Evolutionary conservation across 1,140 invertebrate species (phyloP).

Genomic region (Batillaria attramentaria): DNA sequence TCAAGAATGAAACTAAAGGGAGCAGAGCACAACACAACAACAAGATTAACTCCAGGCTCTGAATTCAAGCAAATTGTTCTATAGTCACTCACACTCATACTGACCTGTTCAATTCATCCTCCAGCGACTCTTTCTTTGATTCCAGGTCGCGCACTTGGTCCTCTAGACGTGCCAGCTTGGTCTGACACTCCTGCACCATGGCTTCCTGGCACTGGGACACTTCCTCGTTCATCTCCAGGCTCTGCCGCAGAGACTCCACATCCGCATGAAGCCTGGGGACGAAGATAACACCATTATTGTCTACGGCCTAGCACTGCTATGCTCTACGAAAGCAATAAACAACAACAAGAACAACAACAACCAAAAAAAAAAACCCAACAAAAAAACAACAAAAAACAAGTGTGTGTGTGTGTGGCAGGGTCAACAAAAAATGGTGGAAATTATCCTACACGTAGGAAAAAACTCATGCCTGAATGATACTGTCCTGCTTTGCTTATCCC

Average conservation of each 20-base stretch:
- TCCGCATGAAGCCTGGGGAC: not conserved
- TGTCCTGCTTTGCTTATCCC: too few relatives aligned
- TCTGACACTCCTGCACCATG: not conserved
- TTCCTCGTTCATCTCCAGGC: not conserved
- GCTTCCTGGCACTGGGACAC: not conserved
- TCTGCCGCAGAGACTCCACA: not conserved
- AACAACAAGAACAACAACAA: too few relatives aligned
- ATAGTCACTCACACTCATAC: constrained; percentile 1
- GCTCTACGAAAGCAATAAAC: too few relatives aligned
- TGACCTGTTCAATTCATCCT: constrained; percentile 34
- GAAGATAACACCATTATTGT: not conserved
- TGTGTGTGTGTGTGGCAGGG: too few relatives aligned
- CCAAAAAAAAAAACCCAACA: too few relatives aligned
- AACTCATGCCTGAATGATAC: too few relatives aligned
- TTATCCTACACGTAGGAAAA: too few relatives aligned
- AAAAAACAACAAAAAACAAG: too few relatives aligned
- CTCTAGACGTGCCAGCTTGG: constrained; percentile 16
- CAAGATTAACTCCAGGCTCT: not conserved
- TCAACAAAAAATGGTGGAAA: too few relatives aligned
- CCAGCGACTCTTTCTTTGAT: constrained; percentile 21
- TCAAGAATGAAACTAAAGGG: not conserved
- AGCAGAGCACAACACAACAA: not conserved
- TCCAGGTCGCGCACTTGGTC: constrained; percentile 29
- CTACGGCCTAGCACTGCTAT: not conserved
- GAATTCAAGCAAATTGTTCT: constrained; percentile 16